Evolutionary conservation across 2,888 invertebrate species (phyloP).

Genomic region (Thymelicus acteon): DNA sequence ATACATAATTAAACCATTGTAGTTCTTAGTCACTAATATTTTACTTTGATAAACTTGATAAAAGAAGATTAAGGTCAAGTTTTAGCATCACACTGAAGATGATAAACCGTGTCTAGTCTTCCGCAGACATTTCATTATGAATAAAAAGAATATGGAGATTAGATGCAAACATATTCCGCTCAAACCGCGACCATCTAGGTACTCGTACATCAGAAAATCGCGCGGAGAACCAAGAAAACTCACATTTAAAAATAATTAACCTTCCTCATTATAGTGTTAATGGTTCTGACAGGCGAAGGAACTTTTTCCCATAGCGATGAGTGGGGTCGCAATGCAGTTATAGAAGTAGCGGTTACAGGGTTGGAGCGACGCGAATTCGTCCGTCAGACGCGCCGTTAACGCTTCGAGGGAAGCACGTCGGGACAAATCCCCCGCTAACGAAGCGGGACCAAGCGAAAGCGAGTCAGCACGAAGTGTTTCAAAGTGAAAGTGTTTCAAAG

Average conservation of each 20-base stretch:
- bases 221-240: not conserved
- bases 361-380: slow-evolving; percentile 56
- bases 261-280: not conserved
- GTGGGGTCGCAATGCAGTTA: slow-evolving; percentile 76
- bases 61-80: not conserved
- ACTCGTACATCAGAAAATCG: not conserved
- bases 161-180: not conserved
- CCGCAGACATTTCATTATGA: not conserved
- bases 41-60: too few species aligned
- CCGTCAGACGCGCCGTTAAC: slow-evolving; percentile 75
- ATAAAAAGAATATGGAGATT: slow-evolving; percentile 5
- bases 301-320: slow-evolving; percentile 23
- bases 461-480: slow-evolving; percentile 31
- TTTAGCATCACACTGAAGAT: not conserved
- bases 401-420: slow-evolving; percentile 72
- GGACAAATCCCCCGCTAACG: slow-evolving; percentile 30
- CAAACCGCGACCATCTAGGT: not conserved
- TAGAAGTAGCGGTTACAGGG: slow-evolving; percentile 46
- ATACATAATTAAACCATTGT: too few species aligned
- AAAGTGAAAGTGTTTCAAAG: slow-evolving; percentile 20
- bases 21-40: too few species aligned
- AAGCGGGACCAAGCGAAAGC: slow-evolving; percentile 18
- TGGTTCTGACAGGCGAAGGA: not conserved
- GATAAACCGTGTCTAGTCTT: not conserved
- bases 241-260: not conserved